Conservation (phyloP, 2,888 invertebrate genomes). For the Metalampra italica region DNA sequence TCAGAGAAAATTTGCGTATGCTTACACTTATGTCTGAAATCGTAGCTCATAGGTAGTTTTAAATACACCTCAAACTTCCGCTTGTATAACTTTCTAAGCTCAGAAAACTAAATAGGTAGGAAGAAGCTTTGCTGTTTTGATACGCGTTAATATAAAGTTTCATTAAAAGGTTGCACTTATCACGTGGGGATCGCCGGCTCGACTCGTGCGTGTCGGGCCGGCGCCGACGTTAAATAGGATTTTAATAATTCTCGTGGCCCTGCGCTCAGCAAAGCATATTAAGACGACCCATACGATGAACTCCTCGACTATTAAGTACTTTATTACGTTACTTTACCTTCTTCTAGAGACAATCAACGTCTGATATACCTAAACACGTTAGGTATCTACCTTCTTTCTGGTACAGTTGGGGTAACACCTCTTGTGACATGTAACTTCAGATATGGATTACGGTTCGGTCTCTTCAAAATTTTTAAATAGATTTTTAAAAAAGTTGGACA, state of each 20-base stretch:
- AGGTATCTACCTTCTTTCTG: no score
- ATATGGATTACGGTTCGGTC: no score
- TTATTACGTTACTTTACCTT: conserved; percentile 1
- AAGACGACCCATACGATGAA: conserved; percentile 21
- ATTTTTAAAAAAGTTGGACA: no score
- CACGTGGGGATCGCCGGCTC: conserved; percentile 37
- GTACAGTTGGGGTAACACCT: no score
- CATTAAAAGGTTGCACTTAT: conserved; percentile 63
- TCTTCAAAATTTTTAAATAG: no score
- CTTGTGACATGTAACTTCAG: no score
- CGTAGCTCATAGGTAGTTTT: no score
- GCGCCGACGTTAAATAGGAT: conserved; percentile 35
- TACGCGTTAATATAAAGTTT: conserved; percentile 46
- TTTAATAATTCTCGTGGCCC: conserved; percentile 37
- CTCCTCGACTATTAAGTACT: conserved; percentile 6
- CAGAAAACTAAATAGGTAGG: conserved; percentile 42
- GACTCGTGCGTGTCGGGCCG: conserved; percentile 1
- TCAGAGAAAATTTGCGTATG: no score
- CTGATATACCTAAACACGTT: neutral
- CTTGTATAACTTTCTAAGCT: conserved; percentile 4
- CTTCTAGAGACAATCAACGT: neutral
- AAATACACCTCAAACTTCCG: no score
- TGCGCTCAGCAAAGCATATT: conserved; percentile 31
- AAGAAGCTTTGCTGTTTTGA: conserved; percentile 44
- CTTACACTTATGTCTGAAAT: no score